Evolutionary conservation across 2,113 vertebrate genomes (phyloP), one percentile per base, ranked within the genome.

Genomic region (Fulica atra): DNA sequence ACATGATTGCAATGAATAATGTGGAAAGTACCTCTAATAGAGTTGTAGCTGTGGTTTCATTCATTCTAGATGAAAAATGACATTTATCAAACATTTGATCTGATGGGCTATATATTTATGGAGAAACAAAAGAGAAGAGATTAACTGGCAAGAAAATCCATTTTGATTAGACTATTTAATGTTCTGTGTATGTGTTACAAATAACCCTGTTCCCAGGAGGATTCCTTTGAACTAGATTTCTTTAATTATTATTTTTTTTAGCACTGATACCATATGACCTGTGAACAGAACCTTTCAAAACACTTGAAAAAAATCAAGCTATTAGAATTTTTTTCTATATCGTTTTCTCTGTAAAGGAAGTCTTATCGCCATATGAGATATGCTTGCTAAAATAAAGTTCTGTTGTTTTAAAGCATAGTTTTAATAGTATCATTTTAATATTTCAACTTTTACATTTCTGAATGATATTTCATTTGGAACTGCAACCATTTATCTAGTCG

Each of bases 61-160:
- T 96, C 97, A 92, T 93, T 96, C 74, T 81, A 88, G 95, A 97
- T 95, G 96, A 97, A 98, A 97, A 97, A 96, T 95, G 92, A 93
- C 95, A 96, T 96, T 98, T 91, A 85, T 96, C 97, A 97, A 97
- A 97, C 90, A 96, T 92, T 61, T 92, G 95, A 97, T 97, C 94
- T 92, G 94, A 97, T 95, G 90, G 93, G 84, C 80, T 95, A 97
- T 81, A 94, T 95, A 97, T 97, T 97, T 97, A 96, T 74, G 77
- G 88, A 97, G 73, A 93, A 96, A 96, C 92, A 87, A 95, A 95
- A 94, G 83, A 96, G 84, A 92, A 92, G 93, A 97, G 92, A 97
- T 90, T 94, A 98, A 96, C 88, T 83, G 91, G 96, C 95, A 94
- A 94, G 91, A 91, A 97, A 97, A 97, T 96, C 88, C 96, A 95